Percentiles rank a stretch among this genome's conserved stretches.
Conservation (phyloP, 2,888 invertebrate species). For the Melanargia galathea region DNA sequence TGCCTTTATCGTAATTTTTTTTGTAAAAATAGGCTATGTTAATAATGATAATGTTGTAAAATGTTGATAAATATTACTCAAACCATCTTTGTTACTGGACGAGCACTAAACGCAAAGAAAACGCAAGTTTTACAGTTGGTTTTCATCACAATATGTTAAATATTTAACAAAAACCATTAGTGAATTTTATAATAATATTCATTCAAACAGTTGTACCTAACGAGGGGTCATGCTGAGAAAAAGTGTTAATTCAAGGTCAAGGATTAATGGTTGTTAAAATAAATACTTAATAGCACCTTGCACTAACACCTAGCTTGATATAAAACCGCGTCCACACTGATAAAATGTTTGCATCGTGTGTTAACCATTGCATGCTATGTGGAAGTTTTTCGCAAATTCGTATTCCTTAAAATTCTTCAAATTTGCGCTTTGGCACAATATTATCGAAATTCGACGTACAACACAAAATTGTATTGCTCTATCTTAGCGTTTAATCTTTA, state of each 20-base stretch:
- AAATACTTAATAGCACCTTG: not conserved
- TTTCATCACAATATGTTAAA: constrained; percentile 4
- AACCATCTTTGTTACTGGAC: not conserved
- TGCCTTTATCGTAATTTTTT: no score
- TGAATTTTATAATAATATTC: constrained; percentile 1
- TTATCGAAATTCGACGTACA: no score
- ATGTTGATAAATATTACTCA: not conserved
- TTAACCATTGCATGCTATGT: not conserved
- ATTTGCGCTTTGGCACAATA: not conserved
- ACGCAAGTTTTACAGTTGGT: not conserved
- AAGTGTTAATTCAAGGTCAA: not conserved
- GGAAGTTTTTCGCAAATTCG: not conserved
- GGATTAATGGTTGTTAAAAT: not conserved
- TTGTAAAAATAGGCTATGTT: not conserved
- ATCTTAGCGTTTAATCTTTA: no score
- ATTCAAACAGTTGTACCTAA: not conserved
- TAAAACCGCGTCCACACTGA: not conserved
- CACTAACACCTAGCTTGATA: not conserved
- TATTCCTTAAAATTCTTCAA: no score
- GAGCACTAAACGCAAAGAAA: not conserved
- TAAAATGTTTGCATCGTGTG: not conserved
- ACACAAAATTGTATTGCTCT: no score
- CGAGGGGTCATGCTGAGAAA: not conserved
- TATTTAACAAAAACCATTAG: not conserved
- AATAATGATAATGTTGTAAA: not conserved